Evolutionary conservation across 37 sponge, comb jelly and placozoan genomes (phyloP).

Genomic region (Theonella swinhoei): DNA sequence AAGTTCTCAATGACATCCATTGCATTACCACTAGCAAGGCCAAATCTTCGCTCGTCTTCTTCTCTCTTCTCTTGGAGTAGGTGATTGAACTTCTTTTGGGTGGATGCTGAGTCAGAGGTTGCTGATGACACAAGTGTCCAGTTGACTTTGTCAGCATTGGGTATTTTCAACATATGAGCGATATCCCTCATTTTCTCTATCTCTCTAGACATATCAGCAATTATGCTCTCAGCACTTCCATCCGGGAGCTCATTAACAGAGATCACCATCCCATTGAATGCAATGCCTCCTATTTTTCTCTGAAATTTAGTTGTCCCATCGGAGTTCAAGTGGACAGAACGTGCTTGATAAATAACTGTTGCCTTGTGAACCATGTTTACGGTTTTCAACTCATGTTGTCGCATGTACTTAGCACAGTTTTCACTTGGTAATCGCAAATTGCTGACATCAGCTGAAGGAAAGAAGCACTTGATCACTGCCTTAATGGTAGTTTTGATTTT

Average conservation of each 20-base stretch:
- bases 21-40: slow-evolving; percentile 1
- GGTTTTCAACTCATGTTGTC: slow-evolving; percentile 33
- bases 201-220: slow-evolving; percentile 40
- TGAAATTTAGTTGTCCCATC: slow-evolving; percentile 52
- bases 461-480: slow-evolving; percentile 36
- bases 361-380: slow-evolving; percentile 42
- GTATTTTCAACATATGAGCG: slow-evolving; percentile 28
- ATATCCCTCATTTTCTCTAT: slow-evolving; percentile 29
- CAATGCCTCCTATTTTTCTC: slow-evolving; percentile 32
- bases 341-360: neutral
- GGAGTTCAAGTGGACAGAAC: slow-evolving; percentile 22
- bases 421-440: slow-evolving; percentile 21
- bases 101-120: slow-evolving; percentile 53
- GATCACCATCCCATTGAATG: slow-evolving; percentile 23
- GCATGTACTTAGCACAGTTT: slow-evolving; percentile 46
- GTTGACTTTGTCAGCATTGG: slow-evolving; percentile 54
- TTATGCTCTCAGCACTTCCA: slow-evolving; percentile 25
- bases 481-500: slow-evolving; percentile 28
- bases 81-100: slow-evolving; percentile 53
- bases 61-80: slow-evolving; percentile 31
- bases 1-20: slow-evolving; percentile 27
- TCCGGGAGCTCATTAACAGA: slow-evolving; percentile 40
- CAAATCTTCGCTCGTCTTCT: slow-evolving; percentile 38
- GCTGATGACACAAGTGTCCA: slow-evolving; percentile 53
- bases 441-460: slow-evolving; percentile 16